These are phyloP conservation scores for Macroglossus sobrinus DNA, from an alignment of 2,113 vertebrate genomes.

Conservation along the genomic window DNA sequence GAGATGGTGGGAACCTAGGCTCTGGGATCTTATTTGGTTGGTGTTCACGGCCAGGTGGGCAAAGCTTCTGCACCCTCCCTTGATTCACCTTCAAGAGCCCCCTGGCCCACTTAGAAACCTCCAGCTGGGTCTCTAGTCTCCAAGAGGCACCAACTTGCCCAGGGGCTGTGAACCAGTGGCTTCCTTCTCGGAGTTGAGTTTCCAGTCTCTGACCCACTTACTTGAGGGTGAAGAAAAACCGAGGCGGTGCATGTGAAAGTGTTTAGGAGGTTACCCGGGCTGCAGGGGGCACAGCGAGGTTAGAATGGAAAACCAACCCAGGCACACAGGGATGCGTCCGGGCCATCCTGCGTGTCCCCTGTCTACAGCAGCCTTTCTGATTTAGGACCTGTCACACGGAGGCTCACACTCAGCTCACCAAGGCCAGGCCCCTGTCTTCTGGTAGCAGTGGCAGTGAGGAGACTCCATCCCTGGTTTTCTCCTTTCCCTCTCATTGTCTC, in stretches of 20 bases:
- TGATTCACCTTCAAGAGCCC: neutral
- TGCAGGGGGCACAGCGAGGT: neutral
- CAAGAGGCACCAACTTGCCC: accelerated
- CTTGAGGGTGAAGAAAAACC: neutral
- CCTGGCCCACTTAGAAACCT: neutral
- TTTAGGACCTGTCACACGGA: no score
- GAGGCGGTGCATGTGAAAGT: accelerated
- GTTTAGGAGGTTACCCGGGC: accelerated
- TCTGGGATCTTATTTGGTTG: accelerated
- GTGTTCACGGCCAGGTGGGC: no score
- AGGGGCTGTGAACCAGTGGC: neutral
- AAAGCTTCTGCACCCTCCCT: neutral
- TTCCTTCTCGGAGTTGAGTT: neutral
- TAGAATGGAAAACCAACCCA: neutral
- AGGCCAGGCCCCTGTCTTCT: neutral
- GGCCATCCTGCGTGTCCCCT: accelerated
- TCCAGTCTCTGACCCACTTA: neutral
- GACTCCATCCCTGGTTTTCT: no score
- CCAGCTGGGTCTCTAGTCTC: neutral
- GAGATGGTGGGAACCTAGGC: accelerated
- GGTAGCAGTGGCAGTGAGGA: accelerated
- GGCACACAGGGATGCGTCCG: accelerated
- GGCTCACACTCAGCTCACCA: no score
- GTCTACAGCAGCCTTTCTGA: no score
- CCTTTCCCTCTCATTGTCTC: neutral